phyloP scores from a whole-genome alignment of 2,113 vertebrate genomes.

The Corydoras sp. region DNA sequence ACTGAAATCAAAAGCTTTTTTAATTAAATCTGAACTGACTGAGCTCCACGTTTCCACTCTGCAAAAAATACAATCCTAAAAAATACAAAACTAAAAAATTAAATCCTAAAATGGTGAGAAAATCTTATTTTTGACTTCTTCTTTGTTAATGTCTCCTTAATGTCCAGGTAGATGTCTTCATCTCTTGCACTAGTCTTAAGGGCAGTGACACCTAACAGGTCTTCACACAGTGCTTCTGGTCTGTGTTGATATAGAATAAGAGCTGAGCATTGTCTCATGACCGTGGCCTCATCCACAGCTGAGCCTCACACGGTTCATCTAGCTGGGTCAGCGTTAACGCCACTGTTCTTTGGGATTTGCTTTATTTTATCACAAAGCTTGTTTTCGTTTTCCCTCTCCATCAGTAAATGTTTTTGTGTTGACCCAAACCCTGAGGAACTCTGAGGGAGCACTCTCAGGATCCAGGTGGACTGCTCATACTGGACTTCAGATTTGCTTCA shows the following conservation, averaged over 20 bases:
- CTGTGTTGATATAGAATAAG: background rate
- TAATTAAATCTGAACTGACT: no score
- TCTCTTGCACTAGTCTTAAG: no score
- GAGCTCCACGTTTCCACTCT: no score
- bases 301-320: constrained; percentile 28
- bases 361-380: constrained; percentile 39
- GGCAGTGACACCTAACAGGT: background rate
- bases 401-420: no score
- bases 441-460: no score
- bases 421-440: no score
- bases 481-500: no score
- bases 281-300: constrained; percentile 40
- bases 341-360: constrained; percentile 32
- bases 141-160: constrained; percentile 25
- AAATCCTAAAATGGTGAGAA: no score
- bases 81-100: no score
- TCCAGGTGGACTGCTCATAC: no score
- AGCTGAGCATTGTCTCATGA: constrained; percentile 21
- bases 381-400: constrained; percentile 32
- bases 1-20: no score
- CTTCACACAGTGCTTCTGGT: background rate
- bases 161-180: background rate
- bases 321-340: constrained; percentile 30
- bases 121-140: background rate
- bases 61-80: no score